Percentiles rank a stretch among this genome's conserved stretches.
These are phyloP conservation scores for Acanthosepion esculentum DNA, from an alignment of 2,888 invertebrate species.

Conservation along the genomic window DNA sequence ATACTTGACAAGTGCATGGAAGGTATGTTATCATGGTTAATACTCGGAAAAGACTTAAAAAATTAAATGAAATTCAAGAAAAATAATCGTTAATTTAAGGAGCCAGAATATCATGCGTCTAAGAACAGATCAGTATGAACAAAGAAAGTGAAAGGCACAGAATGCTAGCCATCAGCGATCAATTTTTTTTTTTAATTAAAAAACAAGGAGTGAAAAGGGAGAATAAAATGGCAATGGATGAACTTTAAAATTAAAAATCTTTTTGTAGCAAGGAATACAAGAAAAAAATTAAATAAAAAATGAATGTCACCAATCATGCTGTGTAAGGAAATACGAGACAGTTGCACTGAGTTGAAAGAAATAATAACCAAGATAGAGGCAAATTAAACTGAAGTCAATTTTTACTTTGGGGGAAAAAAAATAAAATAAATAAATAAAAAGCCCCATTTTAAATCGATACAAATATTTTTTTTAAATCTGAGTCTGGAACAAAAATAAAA, in stretches of 20 bases:
- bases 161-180: background rate
- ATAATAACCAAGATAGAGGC: background rate
- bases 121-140: constrained; percentile 33
- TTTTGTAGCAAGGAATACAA: background rate
- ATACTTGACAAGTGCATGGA: background rate
- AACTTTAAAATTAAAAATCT: background rate
- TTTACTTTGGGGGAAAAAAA: background rate
- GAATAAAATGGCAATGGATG: constrained; percentile 12
- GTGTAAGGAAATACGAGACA: constrained; percentile 33
- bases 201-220: background rate
- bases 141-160: background rate
- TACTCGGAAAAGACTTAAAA: background rate
- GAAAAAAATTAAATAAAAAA: background rate
- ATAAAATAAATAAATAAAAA: background rate
- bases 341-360: constrained; percentile 22
- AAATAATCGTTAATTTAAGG: background rate
- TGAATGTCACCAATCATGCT: constrained; percentile 6
- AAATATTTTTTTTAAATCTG: background rate
- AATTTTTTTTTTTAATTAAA: background rate
- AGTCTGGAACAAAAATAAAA: background rate
- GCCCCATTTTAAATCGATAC: background rate
- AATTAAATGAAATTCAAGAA: background rate
- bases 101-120: constrained; percentile 21
- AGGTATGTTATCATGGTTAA: background rate
- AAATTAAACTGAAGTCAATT: background rate